These are phyloP conservation scores for Salvelinus alpinus DNA, from an alignment of 2,113 vertebrate genomes.

Conservation along the genomic window DNA sequence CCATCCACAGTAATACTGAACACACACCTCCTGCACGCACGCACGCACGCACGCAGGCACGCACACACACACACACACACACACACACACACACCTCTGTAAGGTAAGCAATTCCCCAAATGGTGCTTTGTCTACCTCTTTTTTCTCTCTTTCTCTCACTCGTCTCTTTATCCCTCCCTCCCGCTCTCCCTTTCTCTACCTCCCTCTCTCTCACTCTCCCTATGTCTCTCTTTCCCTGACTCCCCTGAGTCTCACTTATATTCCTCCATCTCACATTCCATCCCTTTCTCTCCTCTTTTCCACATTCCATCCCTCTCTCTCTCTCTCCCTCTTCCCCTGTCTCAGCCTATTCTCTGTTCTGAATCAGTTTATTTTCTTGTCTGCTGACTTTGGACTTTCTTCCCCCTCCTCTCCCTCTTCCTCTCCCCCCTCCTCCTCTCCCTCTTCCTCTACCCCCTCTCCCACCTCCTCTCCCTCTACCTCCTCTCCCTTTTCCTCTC, in stretches of 20 bases:
- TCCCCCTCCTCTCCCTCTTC: background rate
- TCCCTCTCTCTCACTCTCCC: background rate
- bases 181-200: background rate
- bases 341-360: background rate
- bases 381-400: background rate
- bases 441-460: too few relatives aligned
- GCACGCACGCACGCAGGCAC: background rate
- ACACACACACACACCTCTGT: background rate
- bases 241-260: constrained; percentile 15
- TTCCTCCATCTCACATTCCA: background rate
- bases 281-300: background rate
- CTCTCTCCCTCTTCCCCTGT: background rate
- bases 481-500: too few relatives aligned
- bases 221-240: background rate
- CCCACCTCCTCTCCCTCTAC: too few relatives aligned
- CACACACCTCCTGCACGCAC: constrained; percentile 8
- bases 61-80: background rate
- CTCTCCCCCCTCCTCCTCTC: too few relatives aligned
- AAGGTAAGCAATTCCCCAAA: constrained; percentile 9
- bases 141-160: constrained; percentile 11
- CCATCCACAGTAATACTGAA: constrained; percentile 25
- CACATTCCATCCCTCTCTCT: background rate
- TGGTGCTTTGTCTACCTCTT: constrained; percentile 12
- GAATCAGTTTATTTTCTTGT: constrained; percentile 5
- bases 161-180: background rate